Base-by-base conservation (phyloP, 2,113 vertebrate genomes). In the Chinchilla lanigera region DNA sequence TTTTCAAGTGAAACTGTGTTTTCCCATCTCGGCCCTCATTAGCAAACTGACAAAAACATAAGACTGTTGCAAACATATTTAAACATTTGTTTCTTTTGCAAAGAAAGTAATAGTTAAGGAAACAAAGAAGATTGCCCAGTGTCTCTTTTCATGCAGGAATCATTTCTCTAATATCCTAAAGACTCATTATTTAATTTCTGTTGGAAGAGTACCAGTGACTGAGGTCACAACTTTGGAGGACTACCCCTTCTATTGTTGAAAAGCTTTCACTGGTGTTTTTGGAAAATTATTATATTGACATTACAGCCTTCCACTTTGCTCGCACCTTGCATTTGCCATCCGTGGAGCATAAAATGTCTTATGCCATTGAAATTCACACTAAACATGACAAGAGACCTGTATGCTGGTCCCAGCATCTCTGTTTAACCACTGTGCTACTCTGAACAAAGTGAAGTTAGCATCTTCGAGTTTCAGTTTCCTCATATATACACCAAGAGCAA, bases 1-100 rank as follows among this genome's bases (percentile, higher is more conserved):
- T 97, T 95, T 97, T 95, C 91, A 94, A 85, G 82, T 56, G 71
- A 22, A 87, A 91, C 89, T 95, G 65, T 77, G 44, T 96, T 94
- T 96, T 95, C 60, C 93, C 69, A 88, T 71, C 81, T 96, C 89
- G 58, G 61, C 90, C 91, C 61, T 93, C 63, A 56, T 89, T 75
- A 97, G 86, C 60, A 92, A 95, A 94, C 86, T 92, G 58, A 63
- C 41, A 93, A 96, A 96, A 96, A 88, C 80, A 73, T 33, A 92
- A 24, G 47, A 67, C 81, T 30, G 38, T 73, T 93, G 56, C 77
- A 81, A 89, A 56, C 47, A 77, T 86, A 78, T 85, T 95, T 91
- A 58, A 75, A 73, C 65, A 69, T 83, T 95, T 94, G 61, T 87
- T 87, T 97, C 38, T 50, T 96, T 93, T 61, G 80, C 33, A 96